Conservation (phyloP, 2,113 vertebrate genomes). For the Indri indri region DNA sequence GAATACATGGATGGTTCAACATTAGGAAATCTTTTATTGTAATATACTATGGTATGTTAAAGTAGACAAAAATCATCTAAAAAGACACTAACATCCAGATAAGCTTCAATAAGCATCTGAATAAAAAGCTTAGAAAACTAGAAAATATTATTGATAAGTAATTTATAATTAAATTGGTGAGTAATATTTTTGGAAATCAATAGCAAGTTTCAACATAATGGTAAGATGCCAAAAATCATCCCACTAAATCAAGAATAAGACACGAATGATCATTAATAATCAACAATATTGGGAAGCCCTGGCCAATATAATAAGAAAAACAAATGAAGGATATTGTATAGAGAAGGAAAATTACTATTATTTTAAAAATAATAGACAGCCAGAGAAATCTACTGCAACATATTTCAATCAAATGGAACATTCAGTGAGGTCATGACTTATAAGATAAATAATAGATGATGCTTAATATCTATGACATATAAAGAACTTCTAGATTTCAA, state of each 20-base stretch:
- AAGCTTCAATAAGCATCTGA: not conserved
- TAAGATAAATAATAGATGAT: not conserved
- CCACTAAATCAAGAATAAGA: not conserved
- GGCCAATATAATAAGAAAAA: not conserved
- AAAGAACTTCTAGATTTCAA: not conserved
- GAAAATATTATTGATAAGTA: not conserved
- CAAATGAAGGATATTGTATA: not conserved
- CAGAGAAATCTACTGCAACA: not conserved
- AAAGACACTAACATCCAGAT: too few relatives aligned
- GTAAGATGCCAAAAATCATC: not conserved
- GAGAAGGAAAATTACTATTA: not conserved
- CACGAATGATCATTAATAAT: not conserved
- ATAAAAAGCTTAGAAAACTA: not conserved
- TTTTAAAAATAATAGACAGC: not conserved
- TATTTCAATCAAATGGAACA: not conserved
- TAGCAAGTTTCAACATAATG: not conserved
- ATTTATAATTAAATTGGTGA: not conserved
- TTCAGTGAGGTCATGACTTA: not conserved
- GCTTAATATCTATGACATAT: not conserved
- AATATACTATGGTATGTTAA: not conserved
- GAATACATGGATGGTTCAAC: not conserved
- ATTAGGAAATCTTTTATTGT: not conserved
- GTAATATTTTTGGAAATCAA: not conserved
- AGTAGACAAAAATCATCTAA: too few relatives aligned
- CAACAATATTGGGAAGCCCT: not conserved